phyloP scores from a whole-genome alignment of 2,797 vertebrate species.

The Centroberyx gerrardi region DNA sequence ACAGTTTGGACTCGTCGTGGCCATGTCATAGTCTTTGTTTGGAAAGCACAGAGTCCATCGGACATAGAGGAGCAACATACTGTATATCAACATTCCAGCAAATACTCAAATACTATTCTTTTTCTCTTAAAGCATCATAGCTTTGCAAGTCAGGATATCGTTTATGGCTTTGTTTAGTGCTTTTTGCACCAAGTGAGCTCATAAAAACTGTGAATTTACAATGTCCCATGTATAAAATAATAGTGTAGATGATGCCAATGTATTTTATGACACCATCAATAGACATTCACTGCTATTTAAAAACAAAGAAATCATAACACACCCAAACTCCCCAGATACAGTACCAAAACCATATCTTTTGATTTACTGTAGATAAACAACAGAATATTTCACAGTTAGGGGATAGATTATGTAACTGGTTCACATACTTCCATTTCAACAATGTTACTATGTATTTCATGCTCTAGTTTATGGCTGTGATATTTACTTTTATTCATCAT shows the following conservation, averaged over 20 bases:
- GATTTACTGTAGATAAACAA: slow-evolving; percentile 55
- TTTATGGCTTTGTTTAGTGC: slow-evolving; percentile 69
- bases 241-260: slow-evolving; percentile 32
- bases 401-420: slow-evolving; percentile 32
- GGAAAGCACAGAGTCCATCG: slow-evolving; percentile 7
- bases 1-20: slow-evolving; percentile 37
- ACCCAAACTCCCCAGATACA: slow-evolving; percentile 22
- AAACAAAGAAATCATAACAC: slow-evolving; percentile 28
- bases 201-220: slow-evolving; percentile 64
- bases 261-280: slow-evolving; percentile 43
- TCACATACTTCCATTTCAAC: slow-evolving; percentile 42
- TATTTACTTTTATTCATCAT: slow-evolving; percentile 52
- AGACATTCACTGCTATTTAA: slow-evolving; percentile 28
- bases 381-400: slow-evolving; percentile 1
- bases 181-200: slow-evolving; percentile 46
- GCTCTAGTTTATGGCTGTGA: slow-evolving; percentile 25
- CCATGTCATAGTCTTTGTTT: slow-evolving; percentile 40
- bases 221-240: slow-evolving; percentile 55
- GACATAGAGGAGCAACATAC: slow-evolving; percentile 29
- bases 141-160: slow-evolving; percentile 49
- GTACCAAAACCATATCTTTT: slow-evolving; percentile 24
- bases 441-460: slow-evolving; percentile 41
- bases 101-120: slow-evolving; percentile 36
- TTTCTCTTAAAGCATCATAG: slow-evolving; percentile 54
- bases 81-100: slow-evolving; percentile 48